phyloP scores from a whole-genome alignment of 2,797 vertebrate genomes.

The Heteromormyrus szaboi region DNA sequence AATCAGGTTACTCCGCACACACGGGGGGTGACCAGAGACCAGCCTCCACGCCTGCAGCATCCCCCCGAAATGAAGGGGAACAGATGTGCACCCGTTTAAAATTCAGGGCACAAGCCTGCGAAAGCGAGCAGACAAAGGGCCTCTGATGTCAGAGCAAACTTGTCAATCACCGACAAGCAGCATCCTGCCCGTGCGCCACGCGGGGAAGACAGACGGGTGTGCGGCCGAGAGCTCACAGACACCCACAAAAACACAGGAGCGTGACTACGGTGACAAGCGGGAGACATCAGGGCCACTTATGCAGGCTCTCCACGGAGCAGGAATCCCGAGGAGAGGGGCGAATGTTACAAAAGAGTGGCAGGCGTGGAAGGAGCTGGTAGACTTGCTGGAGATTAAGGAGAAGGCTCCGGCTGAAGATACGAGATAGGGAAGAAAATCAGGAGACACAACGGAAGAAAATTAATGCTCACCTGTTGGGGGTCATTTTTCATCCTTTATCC shows the following conservation, averaged over 20 bases:
- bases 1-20: constrained; percentile 75
- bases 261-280: neutral
- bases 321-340: neutral
- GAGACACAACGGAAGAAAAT: neutral
- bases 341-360: neutral
- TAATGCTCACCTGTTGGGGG: neutral
- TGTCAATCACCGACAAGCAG: neutral
- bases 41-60: constrained; percentile 95
- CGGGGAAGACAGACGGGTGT: neutral
- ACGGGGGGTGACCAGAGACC: constrained; percentile 89
- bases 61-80: constrained; percentile 62
- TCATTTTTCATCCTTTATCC: constrained; percentile 2
- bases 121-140: neutral
- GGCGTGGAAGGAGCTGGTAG: neutral
- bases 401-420: neutral
- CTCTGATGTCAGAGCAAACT: neutral
- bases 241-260: constrained; percentile 14
- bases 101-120: neutral
- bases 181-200: neutral
- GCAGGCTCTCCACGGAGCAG: neutral
- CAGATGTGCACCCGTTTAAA: neutral
- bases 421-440: neutral
- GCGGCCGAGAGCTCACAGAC: neutral
- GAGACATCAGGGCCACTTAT: neutral
- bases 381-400: neutral